Evolutionary conservation across 2,797 vertebrate species (phyloP).

Genomic region (Eospalax fontanierii): DNA sequence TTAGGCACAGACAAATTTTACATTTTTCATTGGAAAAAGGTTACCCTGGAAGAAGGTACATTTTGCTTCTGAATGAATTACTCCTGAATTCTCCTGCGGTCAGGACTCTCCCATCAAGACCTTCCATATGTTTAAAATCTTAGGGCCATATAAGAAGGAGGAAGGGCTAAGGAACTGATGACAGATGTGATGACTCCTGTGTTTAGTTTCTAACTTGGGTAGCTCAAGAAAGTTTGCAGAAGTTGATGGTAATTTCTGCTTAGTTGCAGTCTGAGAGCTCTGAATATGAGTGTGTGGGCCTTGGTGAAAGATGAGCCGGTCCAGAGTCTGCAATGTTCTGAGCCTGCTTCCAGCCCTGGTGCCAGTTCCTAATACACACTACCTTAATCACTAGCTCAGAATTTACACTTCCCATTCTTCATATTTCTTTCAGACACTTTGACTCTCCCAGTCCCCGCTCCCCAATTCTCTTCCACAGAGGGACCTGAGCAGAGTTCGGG

Average conservation of each 20-base stretch:
- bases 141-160: neutral
- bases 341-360: neutral
- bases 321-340: neutral
- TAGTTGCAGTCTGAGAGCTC: neutral
- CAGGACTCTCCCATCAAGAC: neutral
- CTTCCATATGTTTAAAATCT: neutral
- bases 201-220: slow-evolving; percentile 6
- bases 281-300: neutral
- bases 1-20: neutral
- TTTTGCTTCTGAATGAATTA: neutral
- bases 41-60: neutral
- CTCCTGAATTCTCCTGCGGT: neutral
- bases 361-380: neutral
- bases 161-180: neutral
- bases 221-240: neutral
- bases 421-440: neutral
- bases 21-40: neutral
- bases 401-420: neutral
- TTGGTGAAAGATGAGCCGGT: neutral
- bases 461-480: neutral
- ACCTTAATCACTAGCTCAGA: neutral
- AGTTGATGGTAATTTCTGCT: neutral
- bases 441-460: neutral
- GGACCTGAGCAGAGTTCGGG: neutral
- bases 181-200: too few species aligned